Evolutionary conservation across 2,797 vertebrate genomes (phyloP).

Genomic region (Decapterus maruadsi): DNA sequence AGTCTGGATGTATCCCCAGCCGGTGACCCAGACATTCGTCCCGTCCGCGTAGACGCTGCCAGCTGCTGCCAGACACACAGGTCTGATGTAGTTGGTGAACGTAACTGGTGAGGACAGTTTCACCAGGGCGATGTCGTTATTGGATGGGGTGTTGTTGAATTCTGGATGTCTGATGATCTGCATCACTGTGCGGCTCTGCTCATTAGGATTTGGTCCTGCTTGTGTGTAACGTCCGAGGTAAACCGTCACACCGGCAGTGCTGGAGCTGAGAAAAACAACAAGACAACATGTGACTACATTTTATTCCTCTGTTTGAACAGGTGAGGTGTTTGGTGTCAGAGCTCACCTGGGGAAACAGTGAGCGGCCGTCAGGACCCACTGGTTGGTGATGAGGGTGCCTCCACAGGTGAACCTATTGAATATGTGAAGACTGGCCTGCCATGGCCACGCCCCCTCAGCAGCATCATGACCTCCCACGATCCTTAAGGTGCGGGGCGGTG

Average conservation of each 20-base stretch:
- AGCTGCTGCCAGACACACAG: conserved; percentile 76
- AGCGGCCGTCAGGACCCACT: conserved; percentile 77
- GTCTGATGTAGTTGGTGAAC: conserved; percentile 76
- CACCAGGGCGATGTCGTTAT: no score
- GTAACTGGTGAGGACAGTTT: rapidly evolving
- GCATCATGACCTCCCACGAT: conserved; percentile 76
- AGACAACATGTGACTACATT: no score
- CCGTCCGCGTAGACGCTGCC: background rate
- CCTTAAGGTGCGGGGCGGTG: conserved; percentile 63
- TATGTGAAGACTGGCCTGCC: conserved; percentile 67
- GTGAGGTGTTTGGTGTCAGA: background rate
- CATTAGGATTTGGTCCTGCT: no score
- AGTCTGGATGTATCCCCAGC: conserved; percentile 32
- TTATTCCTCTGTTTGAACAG: background rate
- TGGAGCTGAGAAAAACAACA: conserved; percentile 1
- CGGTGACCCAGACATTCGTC: conserved; percentile 65
- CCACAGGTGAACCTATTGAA: conserved; percentile 60
- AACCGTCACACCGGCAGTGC: rapidly evolving
- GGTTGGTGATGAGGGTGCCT: conserved; percentile 76
- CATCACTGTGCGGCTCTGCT: no score
- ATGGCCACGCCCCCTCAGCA: conserved; percentile 69
- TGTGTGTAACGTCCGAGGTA: no score
- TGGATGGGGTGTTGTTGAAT: no score
- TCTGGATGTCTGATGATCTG: no score
- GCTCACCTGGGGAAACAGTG: conserved; percentile 71